phyloP scores from a whole-genome alignment of 2,888 invertebrate species.

The Halocaridina rubra region DNA sequence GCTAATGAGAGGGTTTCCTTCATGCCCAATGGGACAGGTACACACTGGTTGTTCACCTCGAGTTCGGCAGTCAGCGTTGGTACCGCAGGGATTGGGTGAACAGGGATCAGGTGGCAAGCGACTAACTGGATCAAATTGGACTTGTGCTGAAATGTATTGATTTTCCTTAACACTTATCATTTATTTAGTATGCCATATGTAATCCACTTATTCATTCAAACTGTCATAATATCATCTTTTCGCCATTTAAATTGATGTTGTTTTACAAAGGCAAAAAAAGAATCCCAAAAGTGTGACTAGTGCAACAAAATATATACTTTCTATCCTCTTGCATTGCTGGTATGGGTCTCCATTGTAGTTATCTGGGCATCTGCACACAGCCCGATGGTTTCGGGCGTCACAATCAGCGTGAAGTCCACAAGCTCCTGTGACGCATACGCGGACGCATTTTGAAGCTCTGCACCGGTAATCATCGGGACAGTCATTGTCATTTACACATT shows the following conservation, averaged over 20 bases:
- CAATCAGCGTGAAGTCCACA: conserved; percentile 82
- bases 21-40: conserved; percentile 68
- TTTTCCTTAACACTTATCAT: no score
- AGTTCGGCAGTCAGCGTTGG: conserved; percentile 84
- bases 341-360: conserved; percentile 83
- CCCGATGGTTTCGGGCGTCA: conserved; percentile 79
- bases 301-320: no score
- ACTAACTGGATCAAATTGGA: no score
- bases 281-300: no score
- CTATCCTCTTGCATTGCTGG: conserved; percentile 69
- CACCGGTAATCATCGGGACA: conserved; percentile 79
- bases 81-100: conserved; percentile 83
- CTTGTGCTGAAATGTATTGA: no score
- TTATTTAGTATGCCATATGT: no score
- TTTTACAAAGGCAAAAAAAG: no score
- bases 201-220: no score
- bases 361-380: conserved; percentile 79
- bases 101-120: conserved; percentile 74
- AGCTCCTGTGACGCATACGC: conserved; percentile 78
- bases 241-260: no score
- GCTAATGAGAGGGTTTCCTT: conserved; percentile 78
- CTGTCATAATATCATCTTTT: no score
- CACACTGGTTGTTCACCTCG: conserved; percentile 80
- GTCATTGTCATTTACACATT: conserved; percentile 71
- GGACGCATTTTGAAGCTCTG: conserved; percentile 78